Conservation (phyloP, 92 coral and sea anemone species). For the Palythoa grandiflora region DNA sequence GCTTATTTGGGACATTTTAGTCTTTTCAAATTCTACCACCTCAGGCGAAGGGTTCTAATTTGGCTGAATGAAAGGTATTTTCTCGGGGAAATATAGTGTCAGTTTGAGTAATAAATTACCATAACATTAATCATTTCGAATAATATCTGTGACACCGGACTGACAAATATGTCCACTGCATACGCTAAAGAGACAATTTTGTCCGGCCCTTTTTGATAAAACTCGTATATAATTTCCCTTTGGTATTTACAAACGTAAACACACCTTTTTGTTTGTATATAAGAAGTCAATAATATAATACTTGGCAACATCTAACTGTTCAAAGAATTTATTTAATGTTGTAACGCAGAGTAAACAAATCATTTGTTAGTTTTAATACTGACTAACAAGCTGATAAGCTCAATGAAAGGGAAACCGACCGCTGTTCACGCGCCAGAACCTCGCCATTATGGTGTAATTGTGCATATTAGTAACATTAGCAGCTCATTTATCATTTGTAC, state of each 20-base stretch:
- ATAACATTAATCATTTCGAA: conserved; percentile 34
- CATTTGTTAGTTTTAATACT: conserved; percentile 32
- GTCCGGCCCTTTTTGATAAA: conserved; percentile 1
- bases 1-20: neutral
- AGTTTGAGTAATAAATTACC: conserved; percentile 19
- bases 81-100: conserved; percentile 15
- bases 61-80: conserved; percentile 15
- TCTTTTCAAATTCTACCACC: conserved; percentile 17
- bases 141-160: conserved; percentile 9
- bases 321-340: conserved; percentile 1
- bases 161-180: conserved; percentile 19
- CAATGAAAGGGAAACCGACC: conserved; percentile 22
- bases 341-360: conserved; percentile 8
- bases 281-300: conserved; percentile 13
- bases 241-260: conserved; percentile 13
- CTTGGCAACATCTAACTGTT: conserved; percentile 9
- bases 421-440: conserved; percentile 3
- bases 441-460: neutral
- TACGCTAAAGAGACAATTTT: conserved; percentile 16
- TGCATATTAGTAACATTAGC: conserved; percentile 28
- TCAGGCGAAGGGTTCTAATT: conserved; percentile 4
- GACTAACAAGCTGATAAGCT: conserved; percentile 44
- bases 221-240: conserved; percentile 4
- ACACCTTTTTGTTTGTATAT: neutral
- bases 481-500: conserved; percentile 36